Base-by-base conservation (phyloP, 2,888 invertebrate genomes). In the Lasioglossum zephyrum region DNA sequence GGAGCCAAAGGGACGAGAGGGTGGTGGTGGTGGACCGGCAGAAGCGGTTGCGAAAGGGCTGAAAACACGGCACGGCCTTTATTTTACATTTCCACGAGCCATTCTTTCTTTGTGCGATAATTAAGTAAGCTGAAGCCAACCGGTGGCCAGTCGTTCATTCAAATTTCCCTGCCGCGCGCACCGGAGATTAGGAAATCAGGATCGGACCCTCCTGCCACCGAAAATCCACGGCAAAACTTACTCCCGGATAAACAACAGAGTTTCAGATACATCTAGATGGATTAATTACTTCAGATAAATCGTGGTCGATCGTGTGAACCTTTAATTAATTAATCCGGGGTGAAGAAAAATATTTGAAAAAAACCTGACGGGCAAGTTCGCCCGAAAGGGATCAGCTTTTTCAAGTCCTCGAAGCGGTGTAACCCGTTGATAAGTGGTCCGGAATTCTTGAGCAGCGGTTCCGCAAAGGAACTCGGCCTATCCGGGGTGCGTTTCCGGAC, bases 41-140 rank as follows among this genome's bases (percentile, higher is more conserved):
- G 81, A 79, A 79, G 86, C 84, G 87, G 87, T 81, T 81, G 85
- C 85, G 83, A 86, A 90, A 89, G 89, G 89, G 84, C 88, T 84
- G 87, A 89, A 91, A 92, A 92, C 89, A 91, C 90, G 88, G 87
- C 79, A 83, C 85, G 86, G 86, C 84, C 90, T 92, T 92, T 91
- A 91, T 91, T 92, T 92, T 90, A 91, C 91, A 91, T 92, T 91
- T 91, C 89, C 89, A 85, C 91, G 82, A 79, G 82, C 86, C 91
- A 88, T 91, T 89, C 90, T 91, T 91, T 91, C 91, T 89, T 92
- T 91, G 89, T 90, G 90, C 88, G 85, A 90, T 92, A 92, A 92
- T 92, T 92, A 91, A 91, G 90, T 92, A 89, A 92, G 89, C 88
- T 86, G 85, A 88, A 90, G 87, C 90, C 87, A 90, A 90, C 90